Conservation (phyloP, 2,888 invertebrate genomes). For the Protula sp. region DNA sequence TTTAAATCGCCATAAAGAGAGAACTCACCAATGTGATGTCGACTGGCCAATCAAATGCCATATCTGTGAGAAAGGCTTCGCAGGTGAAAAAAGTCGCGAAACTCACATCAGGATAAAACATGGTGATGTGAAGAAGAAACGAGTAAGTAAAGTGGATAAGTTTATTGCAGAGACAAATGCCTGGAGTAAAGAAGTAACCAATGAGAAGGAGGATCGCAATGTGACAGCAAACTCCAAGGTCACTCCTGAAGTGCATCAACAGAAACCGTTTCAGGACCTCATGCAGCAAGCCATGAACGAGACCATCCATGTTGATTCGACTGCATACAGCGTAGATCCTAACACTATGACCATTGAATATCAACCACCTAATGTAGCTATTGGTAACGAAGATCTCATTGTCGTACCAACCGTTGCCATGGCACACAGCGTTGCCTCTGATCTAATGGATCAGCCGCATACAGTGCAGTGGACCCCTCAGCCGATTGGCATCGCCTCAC, state of each 20-base stretch:
- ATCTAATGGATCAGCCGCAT: no score
- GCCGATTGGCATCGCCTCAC: no score
- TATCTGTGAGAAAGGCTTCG: conserved; percentile 18
- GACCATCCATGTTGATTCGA: not conserved
- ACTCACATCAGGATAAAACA: conserved; percentile 15
- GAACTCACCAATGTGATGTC: conserved; percentile 7
- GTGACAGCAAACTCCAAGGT: not conserved
- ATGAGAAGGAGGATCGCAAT: not conserved
- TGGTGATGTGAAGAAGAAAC: not conserved
- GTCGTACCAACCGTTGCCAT: not conserved
- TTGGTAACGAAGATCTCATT: no score
- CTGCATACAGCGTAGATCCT: no score
- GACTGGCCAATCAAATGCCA: conserved; percentile 14
- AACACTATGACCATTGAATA: no score
- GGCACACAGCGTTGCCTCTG: not conserved
- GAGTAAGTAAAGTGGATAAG: not conserved
- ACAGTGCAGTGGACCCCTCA: no score
- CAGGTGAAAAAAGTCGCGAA: conserved; percentile 17
- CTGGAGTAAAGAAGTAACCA: not conserved
- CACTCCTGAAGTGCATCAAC: not conserved
- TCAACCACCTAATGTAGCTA: no score
- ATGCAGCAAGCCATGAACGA: not conserved
- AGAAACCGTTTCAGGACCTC: not conserved
- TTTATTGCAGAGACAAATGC: not conserved
- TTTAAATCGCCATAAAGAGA: conserved; percentile 18